These are phyloP conservation scores for Notocelia uddmanniana DNA, from an alignment of 2,888 invertebrate species.

Conservation along the genomic window DNA sequence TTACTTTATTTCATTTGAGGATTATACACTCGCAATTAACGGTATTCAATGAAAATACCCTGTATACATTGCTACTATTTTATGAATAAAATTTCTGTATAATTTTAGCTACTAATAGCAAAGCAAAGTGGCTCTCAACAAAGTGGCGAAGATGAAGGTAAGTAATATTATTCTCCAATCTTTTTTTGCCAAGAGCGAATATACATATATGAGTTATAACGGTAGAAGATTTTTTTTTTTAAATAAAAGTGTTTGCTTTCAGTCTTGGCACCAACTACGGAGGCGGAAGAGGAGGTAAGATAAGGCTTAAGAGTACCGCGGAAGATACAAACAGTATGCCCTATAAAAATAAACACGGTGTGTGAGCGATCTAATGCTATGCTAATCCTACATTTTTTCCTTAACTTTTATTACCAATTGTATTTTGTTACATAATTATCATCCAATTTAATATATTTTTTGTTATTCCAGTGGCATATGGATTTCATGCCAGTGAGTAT, in stretches of 20 bases:
- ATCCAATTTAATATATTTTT: slow-evolving; percentile 37
- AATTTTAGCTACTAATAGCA: slow-evolving; percentile 20
- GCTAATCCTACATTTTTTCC: too few relatives aligned
- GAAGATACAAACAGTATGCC: too few relatives aligned
- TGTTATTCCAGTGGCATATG: slow-evolving; percentile 76
- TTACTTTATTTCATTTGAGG: too few relatives aligned
- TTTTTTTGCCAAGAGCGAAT: not conserved
- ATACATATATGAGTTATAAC: not conserved
- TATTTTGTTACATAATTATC: not conserved
- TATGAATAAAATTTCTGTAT: not conserved
- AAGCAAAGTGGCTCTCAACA: slow-evolving; percentile 1
- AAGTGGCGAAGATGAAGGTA: slow-evolving; percentile 21
- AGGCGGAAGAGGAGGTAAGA: slow-evolving; percentile 74
- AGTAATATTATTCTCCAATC: not conserved
- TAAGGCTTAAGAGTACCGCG: not conserved
- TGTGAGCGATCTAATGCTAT: too few relatives aligned
- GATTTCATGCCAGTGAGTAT: slow-evolving; percentile 71
- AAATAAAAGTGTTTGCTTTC: slow-evolving; percentile 5
- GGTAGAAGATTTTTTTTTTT: not conserved
- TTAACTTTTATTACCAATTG: too few relatives aligned
- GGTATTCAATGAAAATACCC: too few relatives aligned
- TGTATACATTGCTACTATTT: not conserved
- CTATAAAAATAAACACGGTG: too few relatives aligned
- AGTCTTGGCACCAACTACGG: slow-evolving; percentile 48
- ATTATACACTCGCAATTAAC: too few relatives aligned